Base-by-base conservation (phyloP, 1,140 invertebrate genomes). In the Apis cerana region DNA sequence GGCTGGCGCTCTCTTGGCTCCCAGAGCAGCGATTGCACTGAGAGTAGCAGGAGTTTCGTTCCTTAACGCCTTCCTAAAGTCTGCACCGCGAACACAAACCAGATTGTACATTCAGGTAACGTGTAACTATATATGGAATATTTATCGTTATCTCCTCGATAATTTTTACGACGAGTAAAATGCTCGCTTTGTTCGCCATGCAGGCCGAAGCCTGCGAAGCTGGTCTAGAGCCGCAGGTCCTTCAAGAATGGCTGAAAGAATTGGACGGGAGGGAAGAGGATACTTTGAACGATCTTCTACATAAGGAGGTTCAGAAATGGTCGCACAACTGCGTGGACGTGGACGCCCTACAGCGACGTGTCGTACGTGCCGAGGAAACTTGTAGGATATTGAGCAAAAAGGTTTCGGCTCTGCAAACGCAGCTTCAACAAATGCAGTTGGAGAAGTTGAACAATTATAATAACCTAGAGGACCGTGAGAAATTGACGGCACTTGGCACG, bases 81-180 rank as follows among this genome's bases (percentile, higher is more conserved):
- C 97, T 13, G 96, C 97, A 0, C 96, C 96, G 0, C 95, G 95
- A 27, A 94, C 96, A 1, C 97, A 98, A 88, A 96, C 97, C 56
- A 96, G 96, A 83, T 95, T 99, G 15, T 98, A 98, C 92, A 96
- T 99, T 68, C 98, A 99, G 94, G 97, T 98, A 86, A 88, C 48
- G 62, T 43, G 1, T 0, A 2, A 43, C 33, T 33, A 33, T 33
- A 7, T 43, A 43, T 43, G 33, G 1, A 17, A 17, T 17, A 2
- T 19, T 27, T 64, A 8, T 27, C 9, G 15, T 8, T 19, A 64
- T 27, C 17, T 8, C 33, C 52, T 4, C 7, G 0, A 48, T 21
- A 17, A 19, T 15, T n/a, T 68, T 21, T 4, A 27, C 8, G 21
- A 13, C 52, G 27, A 67, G 17, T 21, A 33, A n/a, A n/a, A 78